These are phyloP conservation scores for Smittia aterrima DNA, from an alignment of 2,888 invertebrate species.

Conservation along the genomic window DNA sequence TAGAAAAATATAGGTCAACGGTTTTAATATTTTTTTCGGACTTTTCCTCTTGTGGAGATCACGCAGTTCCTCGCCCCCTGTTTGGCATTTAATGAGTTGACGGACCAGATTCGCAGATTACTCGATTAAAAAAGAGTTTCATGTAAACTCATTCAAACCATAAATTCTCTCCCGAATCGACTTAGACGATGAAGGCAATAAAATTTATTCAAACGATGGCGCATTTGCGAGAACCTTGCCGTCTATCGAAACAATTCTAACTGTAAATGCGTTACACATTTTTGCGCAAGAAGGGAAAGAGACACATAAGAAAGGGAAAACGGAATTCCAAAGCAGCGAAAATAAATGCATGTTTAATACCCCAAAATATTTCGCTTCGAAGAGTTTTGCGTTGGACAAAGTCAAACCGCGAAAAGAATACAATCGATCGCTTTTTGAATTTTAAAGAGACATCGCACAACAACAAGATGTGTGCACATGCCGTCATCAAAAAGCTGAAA, in stretches of 20 bases:
- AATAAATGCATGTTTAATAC: constrained; percentile 40
- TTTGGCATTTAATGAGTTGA: constrained; percentile 5
- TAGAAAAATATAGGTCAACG: constrained; percentile 38
- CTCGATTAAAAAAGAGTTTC: constrained; percentile 1
- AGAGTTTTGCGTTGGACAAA: constrained; percentile 9
- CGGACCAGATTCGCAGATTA: not conserved
- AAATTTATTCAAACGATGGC: not conserved
- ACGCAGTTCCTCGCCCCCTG: not conserved
- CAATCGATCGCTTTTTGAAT: constrained; percentile 41
- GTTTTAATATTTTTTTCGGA: constrained; percentile 1
- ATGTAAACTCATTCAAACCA: too few species aligned
- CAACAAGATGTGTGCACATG: constrained; percentile 15
- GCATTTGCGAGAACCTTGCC: not conserved
- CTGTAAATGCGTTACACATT: constrained; percentile 23
- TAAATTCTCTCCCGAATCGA: too few species aligned
- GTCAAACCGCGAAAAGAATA: constrained; percentile 6
- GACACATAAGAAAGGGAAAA: constrained; percentile 35
- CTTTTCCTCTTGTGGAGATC: constrained; percentile 22
- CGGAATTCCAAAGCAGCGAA: constrained; percentile 40
- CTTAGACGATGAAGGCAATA: not conserved
- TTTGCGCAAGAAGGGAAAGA: not conserved
- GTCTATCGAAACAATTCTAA: not conserved
- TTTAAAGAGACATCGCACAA: constrained; percentile 32
- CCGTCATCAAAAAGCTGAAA: constrained; percentile 37
- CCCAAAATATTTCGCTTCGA: constrained; percentile 23